Percentiles rank a stretch among this genome's conserved stretches.
These are phyloP conservation scores for Hoplostethus atlanticus DNA, from an alignment of 2,797 vertebrate species.

Conservation along the genomic window DNA sequence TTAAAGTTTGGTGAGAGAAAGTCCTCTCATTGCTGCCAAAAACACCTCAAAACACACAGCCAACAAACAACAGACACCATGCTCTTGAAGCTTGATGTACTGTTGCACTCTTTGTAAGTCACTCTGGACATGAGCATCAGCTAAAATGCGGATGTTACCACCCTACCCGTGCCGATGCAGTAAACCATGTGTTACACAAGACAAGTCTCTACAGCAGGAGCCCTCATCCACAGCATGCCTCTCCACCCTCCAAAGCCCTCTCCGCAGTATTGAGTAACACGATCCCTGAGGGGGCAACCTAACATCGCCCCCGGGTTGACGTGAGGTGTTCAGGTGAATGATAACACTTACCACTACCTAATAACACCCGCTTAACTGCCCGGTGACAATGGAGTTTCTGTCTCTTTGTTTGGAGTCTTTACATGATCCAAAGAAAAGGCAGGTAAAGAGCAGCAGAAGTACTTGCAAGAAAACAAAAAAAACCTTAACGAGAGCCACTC, in stretches of 20 bases:
- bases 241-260: slow-evolving; percentile 8
- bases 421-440: slow-evolving; percentile 33
- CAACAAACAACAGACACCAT: neutral
- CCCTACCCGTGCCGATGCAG: neutral
- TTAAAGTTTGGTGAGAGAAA: neutral
- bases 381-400: slow-evolving; percentile 40
- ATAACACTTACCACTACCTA: slow-evolving; percentile 34
- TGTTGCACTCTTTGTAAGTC: slow-evolving; percentile 1
- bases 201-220: slow-evolving; percentile 53
- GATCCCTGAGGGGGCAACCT: slow-evolving; percentile 36
- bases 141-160: no score
- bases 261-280: slow-evolving; percentile 34
- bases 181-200: slow-evolving; percentile 1
- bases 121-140: neutral
- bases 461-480: neutral
- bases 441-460: slow-evolving; percentile 30
- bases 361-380: slow-evolving; percentile 30
- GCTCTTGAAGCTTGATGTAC: slow-evolving; percentile 19
- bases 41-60: neutral
- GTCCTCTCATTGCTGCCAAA: neutral
- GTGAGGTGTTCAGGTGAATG: slow-evolving; percentile 49
- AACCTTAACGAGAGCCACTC: slow-evolving; percentile 30
- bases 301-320: slow-evolving; percentile 20
- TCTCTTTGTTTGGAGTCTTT: slow-evolving; percentile 55
- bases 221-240: slow-evolving; percentile 14